Base-by-base conservation (phyloP, 2,888 invertebrate species). In the Pomacea canaliculata region DNA sequence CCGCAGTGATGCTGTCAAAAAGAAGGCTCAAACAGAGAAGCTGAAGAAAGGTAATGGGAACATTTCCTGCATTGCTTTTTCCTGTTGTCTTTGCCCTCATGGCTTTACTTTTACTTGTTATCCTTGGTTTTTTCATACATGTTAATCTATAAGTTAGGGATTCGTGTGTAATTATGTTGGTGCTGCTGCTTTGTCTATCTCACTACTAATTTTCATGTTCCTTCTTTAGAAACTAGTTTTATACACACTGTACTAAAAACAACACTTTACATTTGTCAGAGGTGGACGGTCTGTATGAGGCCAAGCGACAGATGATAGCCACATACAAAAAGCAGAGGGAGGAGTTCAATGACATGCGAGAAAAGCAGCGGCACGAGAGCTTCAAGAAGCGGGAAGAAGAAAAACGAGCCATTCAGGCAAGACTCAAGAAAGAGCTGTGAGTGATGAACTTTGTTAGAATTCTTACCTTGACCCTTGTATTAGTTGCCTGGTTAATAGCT, bases 201-300 rank as follows among this genome's bases (percentile, higher is more conserved):
- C 37, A 37, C 5, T 37, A 5, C 37, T 37, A 3, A 37, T 37
- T 37, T 37, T 37, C 37, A 37, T 37, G 5, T 37, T 37, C 37
- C 37, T 37, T 37, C 37, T 37, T 37, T 37, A 37, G 4, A 37
- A 37, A 37, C 23, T 23, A 23, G 23, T 23, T 23, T 23, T 23
- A 23, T 23, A 23, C 23, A 23, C 37, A 37, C 37, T 37, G 5
- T 5, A 37, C 37, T 37, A 37, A 37, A 5, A 37, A 37, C 37
- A 5, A 37, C 37, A 37, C 37, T 37, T 5, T 37, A 37, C 37
- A 37, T 56, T 56, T 56, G 51, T 56, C 78, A 89, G 89, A 88
- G 70, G 78, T 89, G 62, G 86, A 89, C 70, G 83, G 81, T 51
- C 71, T 89, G 51, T 84, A 88, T 79, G 85, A 86, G 56, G 78